Percentiles rank a stretch among this genome's conserved stretches.
Evolutionary conservation across 2,888 invertebrate species (phyloP).

Genomic region (Hemicrepidius hirtus): DNA sequence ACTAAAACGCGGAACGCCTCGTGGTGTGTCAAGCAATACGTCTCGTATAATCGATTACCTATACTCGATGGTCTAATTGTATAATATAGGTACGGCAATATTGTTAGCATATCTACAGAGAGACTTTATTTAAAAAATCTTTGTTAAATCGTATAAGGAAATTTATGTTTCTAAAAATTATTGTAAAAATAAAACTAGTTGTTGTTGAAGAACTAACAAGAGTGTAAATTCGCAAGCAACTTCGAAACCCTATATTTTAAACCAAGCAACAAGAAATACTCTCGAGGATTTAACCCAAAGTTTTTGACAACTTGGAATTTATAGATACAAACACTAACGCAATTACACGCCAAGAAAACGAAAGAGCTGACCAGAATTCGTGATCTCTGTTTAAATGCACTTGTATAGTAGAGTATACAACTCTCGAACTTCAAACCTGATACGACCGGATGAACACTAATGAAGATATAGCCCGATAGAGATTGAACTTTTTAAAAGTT

Average conservation of each 20-base stretch:
- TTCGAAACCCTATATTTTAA: not conserved
- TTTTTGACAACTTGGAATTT: constrained; percentile 23
- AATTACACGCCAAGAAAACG: constrained; percentile 23
- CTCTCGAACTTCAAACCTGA: constrained; percentile 9
- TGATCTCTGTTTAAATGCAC: constrained; percentile 23
- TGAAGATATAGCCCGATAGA: constrained; percentile 17
- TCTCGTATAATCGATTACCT: too few relatives aligned
- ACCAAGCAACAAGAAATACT: not conserved
- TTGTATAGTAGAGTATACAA: not conserved
- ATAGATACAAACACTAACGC: constrained; percentile 27
- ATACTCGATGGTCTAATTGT: too few relatives aligned
- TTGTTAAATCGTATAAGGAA: too few relatives aligned
- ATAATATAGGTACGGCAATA: too few relatives aligned
- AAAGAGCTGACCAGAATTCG: constrained; percentile 20
- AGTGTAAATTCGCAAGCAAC: not conserved
- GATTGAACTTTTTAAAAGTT: constrained; percentile 25
- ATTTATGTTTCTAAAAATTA: too few relatives aligned
- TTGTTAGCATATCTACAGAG: too few relatives aligned
- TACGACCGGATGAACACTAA: constrained; percentile 20
- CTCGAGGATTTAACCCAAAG: constrained; percentile 2
- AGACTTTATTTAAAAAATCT: too few relatives aligned
- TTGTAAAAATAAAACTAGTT: too few relatives aligned
- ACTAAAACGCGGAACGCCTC: too few relatives aligned
- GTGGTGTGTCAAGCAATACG: too few relatives aligned
- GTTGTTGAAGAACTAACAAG: too few relatives aligned